Conservation (phyloP, 2,113 vertebrate genomes). For the Microtus ochrogaster region DNA sequence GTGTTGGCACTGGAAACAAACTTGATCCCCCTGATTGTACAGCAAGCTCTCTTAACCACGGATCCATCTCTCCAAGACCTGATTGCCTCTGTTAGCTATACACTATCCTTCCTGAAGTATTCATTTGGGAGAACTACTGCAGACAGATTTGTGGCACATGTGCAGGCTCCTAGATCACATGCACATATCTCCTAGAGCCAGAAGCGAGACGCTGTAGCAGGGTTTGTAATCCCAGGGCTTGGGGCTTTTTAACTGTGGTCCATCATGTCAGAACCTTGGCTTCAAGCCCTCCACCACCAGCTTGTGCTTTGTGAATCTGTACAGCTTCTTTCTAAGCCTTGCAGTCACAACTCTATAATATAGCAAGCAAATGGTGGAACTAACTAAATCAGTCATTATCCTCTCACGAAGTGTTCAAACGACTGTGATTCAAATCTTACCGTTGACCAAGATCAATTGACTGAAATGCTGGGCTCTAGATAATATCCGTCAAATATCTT, state of each 20-base stretch:
- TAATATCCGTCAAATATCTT: background rate
- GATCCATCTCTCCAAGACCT: background rate
- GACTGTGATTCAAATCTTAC: background rate
- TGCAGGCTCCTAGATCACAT: background rate
- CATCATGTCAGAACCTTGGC: background rate
- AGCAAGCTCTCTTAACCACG: background rate
- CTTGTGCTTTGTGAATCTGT: background rate
- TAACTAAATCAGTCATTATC: background rate
- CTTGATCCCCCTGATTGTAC: background rate
- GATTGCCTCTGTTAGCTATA: background rate
- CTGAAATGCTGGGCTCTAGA: background rate
- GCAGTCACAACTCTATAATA: background rate
- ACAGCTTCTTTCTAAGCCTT: background rate
- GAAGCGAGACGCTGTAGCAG: background rate
- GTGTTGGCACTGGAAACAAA: background rate
- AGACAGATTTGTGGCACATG: background rate
- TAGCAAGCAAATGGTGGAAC: background rate
- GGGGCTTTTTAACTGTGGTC: background rate
- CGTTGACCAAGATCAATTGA: background rate
- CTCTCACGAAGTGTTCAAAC: background rate
- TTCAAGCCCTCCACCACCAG: too few relatives aligned
- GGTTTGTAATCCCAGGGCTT: background rate
- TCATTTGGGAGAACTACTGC: background rate
- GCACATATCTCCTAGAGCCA: background rate
- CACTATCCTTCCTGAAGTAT: background rate